Evolutionary conservation across 2,113 vertebrate species (phyloP).

Genomic region (Orycteropus afer): DNA sequence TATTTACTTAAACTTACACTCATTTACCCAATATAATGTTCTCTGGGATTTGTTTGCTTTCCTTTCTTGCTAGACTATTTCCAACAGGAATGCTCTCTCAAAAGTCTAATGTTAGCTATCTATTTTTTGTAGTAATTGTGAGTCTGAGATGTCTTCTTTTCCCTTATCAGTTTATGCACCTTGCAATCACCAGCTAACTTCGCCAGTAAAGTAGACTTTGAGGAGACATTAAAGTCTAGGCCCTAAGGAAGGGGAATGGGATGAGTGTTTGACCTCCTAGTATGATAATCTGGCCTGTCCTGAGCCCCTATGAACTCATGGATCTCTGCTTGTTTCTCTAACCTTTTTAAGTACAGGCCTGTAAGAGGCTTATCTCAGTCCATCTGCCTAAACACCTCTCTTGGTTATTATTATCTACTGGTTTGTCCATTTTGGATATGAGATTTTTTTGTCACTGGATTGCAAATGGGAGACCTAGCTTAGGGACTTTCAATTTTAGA

Average conservation of each 20-base stretch:
- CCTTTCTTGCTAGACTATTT: neutral
- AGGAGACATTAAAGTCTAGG: neutral
- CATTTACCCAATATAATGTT: neutral
- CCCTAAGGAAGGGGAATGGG: too few species aligned
- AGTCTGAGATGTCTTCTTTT: neutral
- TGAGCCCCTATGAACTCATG: too few species aligned
- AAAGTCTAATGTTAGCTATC: neutral
- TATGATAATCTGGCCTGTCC: neutral
- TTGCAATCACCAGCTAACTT: neutral
- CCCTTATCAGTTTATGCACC: neutral
- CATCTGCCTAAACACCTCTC: neutral
- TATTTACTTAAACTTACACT: neutral
- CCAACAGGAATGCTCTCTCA: neutral
- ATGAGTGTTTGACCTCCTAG: neutral
- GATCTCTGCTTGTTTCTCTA: too few species aligned
- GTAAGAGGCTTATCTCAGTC: neutral
- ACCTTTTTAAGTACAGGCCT: too few species aligned
- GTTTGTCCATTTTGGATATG: neutral
- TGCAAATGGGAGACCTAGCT: neutral
- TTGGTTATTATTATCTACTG: neutral
- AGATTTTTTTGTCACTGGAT: neutral
- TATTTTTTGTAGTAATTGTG: neutral
- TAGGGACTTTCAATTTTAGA: neutral
- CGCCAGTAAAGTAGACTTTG: neutral
- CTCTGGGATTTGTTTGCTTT: neutral